Evolutionary conservation across 2,113 vertebrate species (phyloP).

Genomic region (Picathartes gymnocephalus): DNA sequence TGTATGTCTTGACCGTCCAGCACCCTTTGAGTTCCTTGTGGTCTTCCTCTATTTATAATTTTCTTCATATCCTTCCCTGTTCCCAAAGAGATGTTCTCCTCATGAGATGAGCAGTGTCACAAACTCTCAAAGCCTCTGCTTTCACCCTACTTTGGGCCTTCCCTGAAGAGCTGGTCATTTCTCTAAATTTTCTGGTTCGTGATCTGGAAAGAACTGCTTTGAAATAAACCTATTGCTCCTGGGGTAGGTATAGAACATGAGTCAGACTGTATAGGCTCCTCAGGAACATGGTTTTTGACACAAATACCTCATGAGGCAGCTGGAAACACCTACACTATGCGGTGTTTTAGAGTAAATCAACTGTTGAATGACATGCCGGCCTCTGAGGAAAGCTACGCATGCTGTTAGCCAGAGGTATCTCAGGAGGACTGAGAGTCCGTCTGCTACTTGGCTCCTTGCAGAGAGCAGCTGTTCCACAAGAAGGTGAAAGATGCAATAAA

Average conservation of each 20-base stretch:
- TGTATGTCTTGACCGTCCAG: neutral
- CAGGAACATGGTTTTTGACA: neutral
- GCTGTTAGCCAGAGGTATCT: conserved; percentile 34
- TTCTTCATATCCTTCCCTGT: neutral
- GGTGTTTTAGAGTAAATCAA: conserved; percentile 17
- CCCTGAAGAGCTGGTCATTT: neutral
- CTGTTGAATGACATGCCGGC: conserved; percentile 30
- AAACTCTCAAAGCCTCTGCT: neutral
- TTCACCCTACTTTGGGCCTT: neutral
- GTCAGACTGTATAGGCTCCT: neutral
- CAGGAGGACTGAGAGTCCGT: neutral
- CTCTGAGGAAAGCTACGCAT: conserved; percentile 16
- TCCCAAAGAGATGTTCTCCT: neutral
- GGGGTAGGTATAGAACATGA: neutral
- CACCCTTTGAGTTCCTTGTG: neutral
- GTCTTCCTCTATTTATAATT: neutral
- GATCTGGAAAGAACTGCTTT: neutral
- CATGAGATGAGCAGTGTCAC: neutral
- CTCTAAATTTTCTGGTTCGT: neutral
- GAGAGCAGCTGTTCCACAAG: conserved; percentile 44
- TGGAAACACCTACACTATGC: conserved; percentile 20
- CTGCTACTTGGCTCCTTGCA: conserved; percentile 48
- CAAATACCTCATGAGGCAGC: neutral
- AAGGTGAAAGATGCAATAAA: conserved; percentile 52
- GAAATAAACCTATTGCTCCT: neutral